These are phyloP conservation scores for Platysteira castanea DNA, from an alignment of 2,113 vertebrate species.

Conservation along the genomic window DNA sequence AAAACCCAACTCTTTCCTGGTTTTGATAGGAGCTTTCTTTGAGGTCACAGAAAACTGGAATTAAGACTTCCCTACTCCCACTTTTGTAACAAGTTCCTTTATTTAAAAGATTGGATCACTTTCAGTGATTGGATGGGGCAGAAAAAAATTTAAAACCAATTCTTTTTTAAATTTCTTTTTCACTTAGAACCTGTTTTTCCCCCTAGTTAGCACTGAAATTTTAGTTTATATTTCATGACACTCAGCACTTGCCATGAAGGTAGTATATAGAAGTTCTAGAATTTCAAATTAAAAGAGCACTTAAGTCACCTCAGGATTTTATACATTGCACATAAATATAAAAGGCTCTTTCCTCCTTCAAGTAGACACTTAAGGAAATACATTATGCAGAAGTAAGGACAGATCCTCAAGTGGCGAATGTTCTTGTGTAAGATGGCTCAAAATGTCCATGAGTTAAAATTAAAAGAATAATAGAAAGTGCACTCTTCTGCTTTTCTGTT, in stretches of 20 bases:
- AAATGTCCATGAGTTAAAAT: neutral
- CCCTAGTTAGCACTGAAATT: neutral
- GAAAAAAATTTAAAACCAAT: neutral
- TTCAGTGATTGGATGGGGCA: neutral
- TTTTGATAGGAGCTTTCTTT: neutral
- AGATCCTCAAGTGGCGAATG: neutral
- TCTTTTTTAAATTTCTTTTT: neutral
- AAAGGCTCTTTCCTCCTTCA: neutral
- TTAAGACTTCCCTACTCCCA: neutral
- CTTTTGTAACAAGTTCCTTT: neutral
- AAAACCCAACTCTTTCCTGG: neutral
- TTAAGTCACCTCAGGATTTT: neutral
- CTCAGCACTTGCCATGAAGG: neutral
- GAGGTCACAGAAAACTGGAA: neutral
- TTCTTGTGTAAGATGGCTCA: neutral
- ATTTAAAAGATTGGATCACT: neutral
- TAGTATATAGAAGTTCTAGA: neutral
- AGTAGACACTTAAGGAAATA: neutral
- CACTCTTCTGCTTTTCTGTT: neutral
- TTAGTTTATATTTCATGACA: neutral
- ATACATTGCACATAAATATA: neutral
- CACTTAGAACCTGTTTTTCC: rapidly evolving
- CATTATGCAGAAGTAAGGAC: neutral
- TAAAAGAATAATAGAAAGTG: neutral
- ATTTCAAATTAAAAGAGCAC: neutral